These are phyloP conservation scores for Passerina amoena DNA, from an alignment of 2,113 vertebrate genomes.

Conservation along the genomic window DNA sequence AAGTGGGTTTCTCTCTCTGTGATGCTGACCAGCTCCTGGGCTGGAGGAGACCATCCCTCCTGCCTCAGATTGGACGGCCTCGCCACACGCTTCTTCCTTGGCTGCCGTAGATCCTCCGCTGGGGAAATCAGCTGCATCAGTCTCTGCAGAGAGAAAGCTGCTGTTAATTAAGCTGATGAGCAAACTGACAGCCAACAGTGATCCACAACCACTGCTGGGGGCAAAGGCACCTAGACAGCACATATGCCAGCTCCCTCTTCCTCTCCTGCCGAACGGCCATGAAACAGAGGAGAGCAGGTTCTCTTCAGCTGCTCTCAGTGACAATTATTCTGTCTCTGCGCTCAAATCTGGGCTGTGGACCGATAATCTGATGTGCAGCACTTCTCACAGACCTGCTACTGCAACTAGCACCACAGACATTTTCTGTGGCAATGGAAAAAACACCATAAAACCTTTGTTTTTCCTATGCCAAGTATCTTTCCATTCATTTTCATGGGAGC, in stretches of 20 bases:
- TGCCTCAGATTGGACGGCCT: rapidly evolving
- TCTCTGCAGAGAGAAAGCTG: slow-evolving; percentile 46
- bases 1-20: slow-evolving; percentile 75
- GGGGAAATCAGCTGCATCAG: slow-evolving; percentile 69
- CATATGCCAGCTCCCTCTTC: neutral
- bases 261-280: rapidly evolving
- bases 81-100: neutral
- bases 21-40: slow-evolving; percentile 50
- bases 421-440: neutral
- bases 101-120: slow-evolving; percentile 70
- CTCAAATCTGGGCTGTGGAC: neutral
- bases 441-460: rapidly evolving
- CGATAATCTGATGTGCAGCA: neutral
- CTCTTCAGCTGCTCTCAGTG: rapidly evolving
- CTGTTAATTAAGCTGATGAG: slow-evolving; percentile 37
- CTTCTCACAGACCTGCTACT: neutral
- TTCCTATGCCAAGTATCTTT: neutral
- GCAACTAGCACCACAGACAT: neutral
- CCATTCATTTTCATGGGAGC: neutral
- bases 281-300: neutral
- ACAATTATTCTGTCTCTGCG: neutral
- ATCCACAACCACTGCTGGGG: neutral
- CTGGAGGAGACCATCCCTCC: neutral
- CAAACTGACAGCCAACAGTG: neutral
- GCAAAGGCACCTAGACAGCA: neutral